Conservation (phyloP, 1,140 invertebrate species). For the Telenomus remus region DNA sequence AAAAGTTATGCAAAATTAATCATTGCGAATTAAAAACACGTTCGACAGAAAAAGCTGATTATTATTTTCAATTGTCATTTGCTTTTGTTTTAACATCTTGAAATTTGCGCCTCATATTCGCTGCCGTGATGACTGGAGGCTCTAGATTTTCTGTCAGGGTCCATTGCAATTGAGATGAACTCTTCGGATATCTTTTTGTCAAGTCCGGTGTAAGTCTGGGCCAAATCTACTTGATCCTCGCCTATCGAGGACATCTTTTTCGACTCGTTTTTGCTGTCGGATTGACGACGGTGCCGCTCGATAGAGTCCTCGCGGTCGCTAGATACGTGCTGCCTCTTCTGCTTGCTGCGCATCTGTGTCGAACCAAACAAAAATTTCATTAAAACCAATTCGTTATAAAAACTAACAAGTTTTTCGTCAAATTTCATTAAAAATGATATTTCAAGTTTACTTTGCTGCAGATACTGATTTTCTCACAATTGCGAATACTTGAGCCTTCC, state of each 20-base stretch:
- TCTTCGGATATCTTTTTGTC: slow-evolving; percentile 78
- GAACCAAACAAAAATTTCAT: slow-evolving; percentile 38
- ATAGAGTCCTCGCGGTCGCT: slow-evolving; percentile 59
- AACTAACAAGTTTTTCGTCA: slow-evolving; percentile 23
- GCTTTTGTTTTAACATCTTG: slow-evolving; percentile 24
- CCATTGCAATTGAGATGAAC: slow-evolving; percentile 77
- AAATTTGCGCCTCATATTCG: slow-evolving; percentile 60
- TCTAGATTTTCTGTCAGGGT: slow-evolving; percentile 71
- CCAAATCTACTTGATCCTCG: slow-evolving; percentile 72
- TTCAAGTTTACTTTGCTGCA: no score
- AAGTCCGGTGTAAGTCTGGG: slow-evolving; percentile 77
- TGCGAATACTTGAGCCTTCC: no score
- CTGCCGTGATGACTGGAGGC: slow-evolving; percentile 70
- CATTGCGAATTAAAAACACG: not conserved
- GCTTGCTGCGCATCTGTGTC: slow-evolving; percentile 61
- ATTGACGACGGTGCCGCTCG: slow-evolving; percentile 59
- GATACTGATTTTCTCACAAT: no score
- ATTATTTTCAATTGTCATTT: not conserved
- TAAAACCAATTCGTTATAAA: no score
- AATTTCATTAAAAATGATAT: no score
- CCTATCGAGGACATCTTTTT: slow-evolving; percentile 66
- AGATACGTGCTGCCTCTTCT: slow-evolving; percentile 61
- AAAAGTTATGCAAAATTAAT: no score
- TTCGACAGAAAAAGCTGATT: not conserved
- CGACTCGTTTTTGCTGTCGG: slow-evolving; percentile 60